A percentile compares a stretch with the other conserved stretches of the same genome.
Conservation (phyloP, 1,140 invertebrate genomes). For the Zaprionus capensis region DNA sequence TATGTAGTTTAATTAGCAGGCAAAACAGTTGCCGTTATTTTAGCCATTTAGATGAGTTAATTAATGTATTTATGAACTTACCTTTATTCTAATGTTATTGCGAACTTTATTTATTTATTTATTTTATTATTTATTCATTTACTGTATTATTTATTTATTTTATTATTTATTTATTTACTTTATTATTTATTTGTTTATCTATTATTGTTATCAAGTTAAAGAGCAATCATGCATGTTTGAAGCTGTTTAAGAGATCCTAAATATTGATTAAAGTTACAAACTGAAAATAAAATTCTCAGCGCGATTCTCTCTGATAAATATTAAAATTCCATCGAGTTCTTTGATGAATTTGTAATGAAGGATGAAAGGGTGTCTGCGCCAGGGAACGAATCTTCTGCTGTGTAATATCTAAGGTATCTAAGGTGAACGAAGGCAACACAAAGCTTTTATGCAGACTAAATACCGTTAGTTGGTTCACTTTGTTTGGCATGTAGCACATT, state of each 20-base stretch:
- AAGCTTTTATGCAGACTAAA: not conserved
- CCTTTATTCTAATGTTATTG: slow-evolving; percentile 25
- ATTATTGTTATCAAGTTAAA: slow-evolving; percentile 66
- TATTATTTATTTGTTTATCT: slow-evolving; percentile 49
- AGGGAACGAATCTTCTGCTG: not conserved
- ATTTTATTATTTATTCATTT: slow-evolving; percentile 41
- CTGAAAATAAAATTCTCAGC: not conserved
- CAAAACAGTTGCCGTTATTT: slow-evolving; percentile 56
- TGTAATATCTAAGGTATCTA: not conserved
- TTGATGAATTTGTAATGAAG: not conserved
- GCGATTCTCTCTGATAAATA: not conserved
- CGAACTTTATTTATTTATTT: slow-evolving; percentile 28
- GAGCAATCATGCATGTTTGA: slow-evolving; percentile 31
- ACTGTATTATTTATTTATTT: slow-evolving; percentile 20
- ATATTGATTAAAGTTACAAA: slow-evolving; percentile 60
- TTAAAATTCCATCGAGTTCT: not conserved
- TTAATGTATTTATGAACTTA: slow-evolving; percentile 61
- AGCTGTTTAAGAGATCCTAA: slow-evolving; percentile 52
- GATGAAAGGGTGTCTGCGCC: not conserved
- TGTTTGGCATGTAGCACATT: not conserved
- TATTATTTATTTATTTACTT: slow-evolving; percentile 17
- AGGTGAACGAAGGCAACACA: not conserved
- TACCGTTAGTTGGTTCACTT: not conserved
- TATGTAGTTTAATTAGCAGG: slow-evolving; percentile 67
- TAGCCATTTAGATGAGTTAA: slow-evolving; percentile 74